Evolutionary conservation across 1,140 invertebrate genomes (phyloP).

Genomic region (Trichogramma pretiosum): DNA sequence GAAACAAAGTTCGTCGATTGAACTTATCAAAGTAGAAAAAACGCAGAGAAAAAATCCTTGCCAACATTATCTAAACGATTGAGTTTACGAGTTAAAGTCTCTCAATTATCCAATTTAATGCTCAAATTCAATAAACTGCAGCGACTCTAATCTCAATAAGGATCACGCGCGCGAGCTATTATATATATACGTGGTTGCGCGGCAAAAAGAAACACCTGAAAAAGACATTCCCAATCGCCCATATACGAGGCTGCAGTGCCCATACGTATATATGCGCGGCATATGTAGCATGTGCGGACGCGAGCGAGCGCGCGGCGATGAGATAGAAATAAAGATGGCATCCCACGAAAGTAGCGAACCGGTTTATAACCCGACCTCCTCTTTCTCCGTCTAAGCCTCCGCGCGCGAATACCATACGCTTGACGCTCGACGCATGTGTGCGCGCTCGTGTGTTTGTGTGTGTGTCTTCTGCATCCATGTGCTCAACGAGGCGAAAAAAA

Average conservation of each 20-base stretch:
- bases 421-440: constrained; percentile 17
- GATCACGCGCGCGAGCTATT: no score
- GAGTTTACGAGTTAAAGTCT: no score
- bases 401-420: constrained; percentile 3
- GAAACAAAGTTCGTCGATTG: no score
- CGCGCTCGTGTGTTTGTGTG: not conserved
- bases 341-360: constrained; percentile 40
- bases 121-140: no score
- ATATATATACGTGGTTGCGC: no score
- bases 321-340: constrained; percentile 40
- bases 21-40: no score
- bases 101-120: no score
- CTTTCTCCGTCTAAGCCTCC: constrained; percentile 30
- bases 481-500: not conserved
- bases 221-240: constrained; percentile 5
- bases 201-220: no score
- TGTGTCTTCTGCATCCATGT: not conserved
- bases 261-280: constrained; percentile 4
- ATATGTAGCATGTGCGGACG: no score
- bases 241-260: constrained; percentile 2
- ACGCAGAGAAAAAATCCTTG: no score
- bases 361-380: constrained; percentile 29
- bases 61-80: no score
- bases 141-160: no score
- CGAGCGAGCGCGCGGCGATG: constrained; percentile 32